phyloP scores from a whole-genome alignment of 1,140 invertebrate species.

The Drosophila tsacasi region DNA sequence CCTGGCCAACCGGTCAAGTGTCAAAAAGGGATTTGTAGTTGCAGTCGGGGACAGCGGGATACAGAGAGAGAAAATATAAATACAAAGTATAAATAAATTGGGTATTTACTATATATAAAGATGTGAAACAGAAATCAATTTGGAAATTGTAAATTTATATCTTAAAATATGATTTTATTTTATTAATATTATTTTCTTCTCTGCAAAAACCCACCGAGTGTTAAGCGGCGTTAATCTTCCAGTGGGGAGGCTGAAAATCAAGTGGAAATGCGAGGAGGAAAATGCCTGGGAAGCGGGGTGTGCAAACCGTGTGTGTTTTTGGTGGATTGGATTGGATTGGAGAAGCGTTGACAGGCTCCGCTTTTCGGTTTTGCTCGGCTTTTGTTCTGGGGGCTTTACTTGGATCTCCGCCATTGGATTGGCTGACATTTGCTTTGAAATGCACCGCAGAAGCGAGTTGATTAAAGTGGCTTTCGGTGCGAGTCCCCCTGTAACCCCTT shows the following conservation, averaged over 20 bases:
- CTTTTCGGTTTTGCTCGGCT: constrained; percentile 23
- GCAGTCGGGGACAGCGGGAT: constrained; percentile 7
- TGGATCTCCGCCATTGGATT: constrained; percentile 44
- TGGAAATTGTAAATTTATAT: too few species aligned
- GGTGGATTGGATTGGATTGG: constrained; percentile 26
- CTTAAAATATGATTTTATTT: too few species aligned
- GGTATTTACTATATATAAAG: too few species aligned
- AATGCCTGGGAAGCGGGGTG: neutral
- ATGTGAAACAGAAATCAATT: too few species aligned
- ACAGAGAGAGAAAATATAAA: neutral
- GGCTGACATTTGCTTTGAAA: constrained; percentile 67
- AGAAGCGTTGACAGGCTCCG: constrained; percentile 47
- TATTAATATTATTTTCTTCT: neutral
- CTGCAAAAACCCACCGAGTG: constrained; percentile 23
- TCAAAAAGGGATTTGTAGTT: constrained; percentile 79
- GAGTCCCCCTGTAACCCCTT: neutral
- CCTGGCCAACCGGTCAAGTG: constrained; percentile 78
- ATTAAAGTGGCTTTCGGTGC: constrained; percentile 74
- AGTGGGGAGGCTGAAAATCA: constrained; percentile 12
- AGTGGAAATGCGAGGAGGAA: neutral
- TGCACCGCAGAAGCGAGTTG: constrained; percentile 70
- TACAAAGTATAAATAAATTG: too few species aligned
- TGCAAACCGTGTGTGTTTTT: constrained; percentile 9
- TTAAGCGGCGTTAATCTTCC: constrained; percentile 48
- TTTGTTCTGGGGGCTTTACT: constrained; percentile 44